phyloP scores from a whole-genome alignment of 1,140 invertebrate genomes.

The Manduca sexta region DNA sequence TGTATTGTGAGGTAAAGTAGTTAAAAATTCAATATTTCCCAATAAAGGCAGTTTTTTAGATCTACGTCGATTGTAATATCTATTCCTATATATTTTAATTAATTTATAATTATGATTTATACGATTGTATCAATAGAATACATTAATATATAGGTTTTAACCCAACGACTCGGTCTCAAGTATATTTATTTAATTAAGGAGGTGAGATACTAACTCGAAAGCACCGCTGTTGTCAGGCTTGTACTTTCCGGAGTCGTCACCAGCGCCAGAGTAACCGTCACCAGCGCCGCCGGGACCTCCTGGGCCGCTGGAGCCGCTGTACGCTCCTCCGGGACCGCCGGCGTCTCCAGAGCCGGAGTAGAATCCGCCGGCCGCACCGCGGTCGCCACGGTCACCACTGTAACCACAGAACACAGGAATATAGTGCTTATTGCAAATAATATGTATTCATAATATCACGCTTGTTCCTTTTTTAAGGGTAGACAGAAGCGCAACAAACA shows the following conservation, averaged over 20 bases:
- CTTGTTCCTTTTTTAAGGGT: too few species aligned
- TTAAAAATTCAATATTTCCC: too few species aligned
- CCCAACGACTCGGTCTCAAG: too few species aligned
- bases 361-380: conserved; percentile 47
- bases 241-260: conserved; percentile 5
- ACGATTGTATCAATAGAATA: neutral
- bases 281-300: conserved; percentile 30
- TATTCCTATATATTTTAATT: neutral
- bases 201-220: too few species aligned
- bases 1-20: too few species aligned
- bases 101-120: neutral
- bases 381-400: conserved; percentile 61
- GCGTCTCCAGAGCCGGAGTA: conserved; percentile 36
- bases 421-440: too few species aligned
- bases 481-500: too few species aligned
- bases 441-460: too few species aligned
- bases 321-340: conserved; percentile 29
- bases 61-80: neutral
- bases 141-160: neutral
- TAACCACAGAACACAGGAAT: neutral
- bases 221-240: neutral
- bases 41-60: too few species aligned
- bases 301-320: conserved; percentile 14
- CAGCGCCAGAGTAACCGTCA: neutral
- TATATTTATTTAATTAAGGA: too few species aligned